phyloP scores from a whole-genome alignment of 2,113 vertebrate genomes.

The Mastomys natalensis region DNA sequence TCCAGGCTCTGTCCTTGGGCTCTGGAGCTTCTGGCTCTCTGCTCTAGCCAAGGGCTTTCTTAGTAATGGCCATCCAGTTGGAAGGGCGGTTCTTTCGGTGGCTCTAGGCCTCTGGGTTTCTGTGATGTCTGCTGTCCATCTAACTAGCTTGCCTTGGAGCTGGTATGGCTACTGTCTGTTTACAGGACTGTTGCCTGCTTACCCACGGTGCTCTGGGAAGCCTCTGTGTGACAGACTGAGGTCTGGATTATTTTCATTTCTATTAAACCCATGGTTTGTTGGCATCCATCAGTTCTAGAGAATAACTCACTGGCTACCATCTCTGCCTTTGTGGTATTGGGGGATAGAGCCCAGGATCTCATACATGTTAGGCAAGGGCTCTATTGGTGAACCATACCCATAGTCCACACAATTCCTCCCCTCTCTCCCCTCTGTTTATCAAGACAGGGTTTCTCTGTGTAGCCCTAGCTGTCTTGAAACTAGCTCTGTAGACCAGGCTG shows the following conservation, averaged over 20 bases:
- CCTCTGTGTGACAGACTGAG: background rate
- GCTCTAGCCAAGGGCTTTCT: background rate
- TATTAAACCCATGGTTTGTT: background rate
- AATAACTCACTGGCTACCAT: background rate
- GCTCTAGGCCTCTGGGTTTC: background rate
- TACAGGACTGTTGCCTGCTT: background rate
- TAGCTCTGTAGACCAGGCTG: too few species aligned
- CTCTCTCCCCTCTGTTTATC: too few species aligned
- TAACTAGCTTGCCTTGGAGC: background rate
- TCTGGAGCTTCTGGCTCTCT: accelerated
- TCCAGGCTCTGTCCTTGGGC: background rate
- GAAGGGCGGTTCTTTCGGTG: accelerated
- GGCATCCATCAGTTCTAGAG: background rate
- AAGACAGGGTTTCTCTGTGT: too few species aligned
- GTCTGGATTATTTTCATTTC: background rate
- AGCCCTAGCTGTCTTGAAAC: too few species aligned
- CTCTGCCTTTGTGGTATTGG: too few species aligned
- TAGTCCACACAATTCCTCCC: background rate
- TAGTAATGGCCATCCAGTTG: background rate
- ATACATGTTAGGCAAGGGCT: too few species aligned
- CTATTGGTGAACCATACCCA: background rate
- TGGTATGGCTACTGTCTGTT: too few species aligned
- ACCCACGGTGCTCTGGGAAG: too few species aligned
- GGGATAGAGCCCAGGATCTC: background rate
- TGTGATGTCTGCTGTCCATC: background rate